Evolutionary conservation across 2,113 vertebrate genomes (phyloP), one percentile per base, ranked within the genome.

Genomic region (Oncorhynchus clarkii): DNA sequence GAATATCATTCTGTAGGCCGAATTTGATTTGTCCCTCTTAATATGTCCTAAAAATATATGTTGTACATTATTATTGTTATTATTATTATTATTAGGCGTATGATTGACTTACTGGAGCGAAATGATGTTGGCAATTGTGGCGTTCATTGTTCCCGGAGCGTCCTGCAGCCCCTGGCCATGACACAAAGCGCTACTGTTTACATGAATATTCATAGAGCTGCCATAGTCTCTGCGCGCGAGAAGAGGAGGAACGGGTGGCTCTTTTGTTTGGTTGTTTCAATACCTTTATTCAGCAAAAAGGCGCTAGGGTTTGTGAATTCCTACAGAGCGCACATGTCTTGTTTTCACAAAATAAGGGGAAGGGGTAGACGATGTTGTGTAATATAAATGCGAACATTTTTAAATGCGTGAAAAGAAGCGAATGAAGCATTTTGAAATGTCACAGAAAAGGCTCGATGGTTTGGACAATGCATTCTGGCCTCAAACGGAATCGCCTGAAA

Each of bases 151-250:
- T 93, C 91, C 85, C 85, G 78, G 79, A 89, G 89, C 91, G 90
- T 90, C 90, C 86, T 89, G 90, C 91, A 91, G 88, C 90, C 90
- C 71, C 80, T 88, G 90, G 91, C 88, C 91, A 87, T 88, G 82
- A 90, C 90, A 94, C 93, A 94, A 94, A 94, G 93, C 93, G 91
- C 92, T 88, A 92, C 91, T 93, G 93, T 94, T 91, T 88, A 92
- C 93, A 94, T 94, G 93, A 94, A 94, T 94, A 94, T 94, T 94
- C 93, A 94, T 94, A 94, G 92, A 88, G 91, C 92, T 90, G 91
- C 91, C 91, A 90, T 90, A 88, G 93, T 88, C 90, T 92, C 87
- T 87, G 91, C 82, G 89, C 89, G 90, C 75, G 85, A 89, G 90
- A 93, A 89, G 92, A 92, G 89, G 91, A 92, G 93, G 93, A 93